Conservation (phyloP, 2,113 vertebrate species). For the Sula dactylatra region DNA sequence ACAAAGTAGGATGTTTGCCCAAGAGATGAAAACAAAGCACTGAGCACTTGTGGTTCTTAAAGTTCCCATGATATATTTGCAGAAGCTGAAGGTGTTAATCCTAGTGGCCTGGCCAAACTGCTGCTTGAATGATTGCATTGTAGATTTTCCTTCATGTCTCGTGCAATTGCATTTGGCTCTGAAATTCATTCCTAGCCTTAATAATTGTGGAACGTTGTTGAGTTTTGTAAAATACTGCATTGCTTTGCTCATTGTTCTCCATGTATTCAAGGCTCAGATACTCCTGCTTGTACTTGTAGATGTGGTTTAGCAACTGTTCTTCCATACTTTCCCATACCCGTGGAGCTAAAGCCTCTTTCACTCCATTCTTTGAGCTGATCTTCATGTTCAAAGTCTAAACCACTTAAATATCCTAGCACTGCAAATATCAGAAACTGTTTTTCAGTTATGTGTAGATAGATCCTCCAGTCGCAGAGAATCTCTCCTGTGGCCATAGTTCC, state of each 20-base stretch:
- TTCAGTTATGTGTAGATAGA: not conserved
- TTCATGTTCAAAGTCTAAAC: not conserved
- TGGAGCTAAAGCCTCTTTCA: not conserved
- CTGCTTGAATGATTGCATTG: not conserved
- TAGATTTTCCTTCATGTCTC: not conserved
- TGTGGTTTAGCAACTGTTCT: not conserved
- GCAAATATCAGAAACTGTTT: not conserved
- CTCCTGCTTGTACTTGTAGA: not conserved
- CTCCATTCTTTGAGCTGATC: not conserved
- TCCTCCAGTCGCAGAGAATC: not conserved
- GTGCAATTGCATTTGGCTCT: not conserved
- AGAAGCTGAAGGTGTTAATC: slow-evolving; percentile 16
- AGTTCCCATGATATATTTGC: not conserved
- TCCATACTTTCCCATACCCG: not conserved
- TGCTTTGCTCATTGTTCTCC: not conserved
- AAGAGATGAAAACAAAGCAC: not conserved
- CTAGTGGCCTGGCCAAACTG: not conserved
- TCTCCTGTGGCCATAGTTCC: not conserved
- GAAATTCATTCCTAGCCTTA: not conserved
- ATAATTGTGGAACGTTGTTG: not conserved
- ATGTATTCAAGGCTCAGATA: not conserved
- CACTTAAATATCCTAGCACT: not conserved
- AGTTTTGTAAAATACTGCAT: not conserved
- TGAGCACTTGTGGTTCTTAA: not conserved
- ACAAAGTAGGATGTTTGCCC: not conserved